Conservation (phyloP, 2,797 vertebrate genomes). For the Cyclura pinguis region DNA sequence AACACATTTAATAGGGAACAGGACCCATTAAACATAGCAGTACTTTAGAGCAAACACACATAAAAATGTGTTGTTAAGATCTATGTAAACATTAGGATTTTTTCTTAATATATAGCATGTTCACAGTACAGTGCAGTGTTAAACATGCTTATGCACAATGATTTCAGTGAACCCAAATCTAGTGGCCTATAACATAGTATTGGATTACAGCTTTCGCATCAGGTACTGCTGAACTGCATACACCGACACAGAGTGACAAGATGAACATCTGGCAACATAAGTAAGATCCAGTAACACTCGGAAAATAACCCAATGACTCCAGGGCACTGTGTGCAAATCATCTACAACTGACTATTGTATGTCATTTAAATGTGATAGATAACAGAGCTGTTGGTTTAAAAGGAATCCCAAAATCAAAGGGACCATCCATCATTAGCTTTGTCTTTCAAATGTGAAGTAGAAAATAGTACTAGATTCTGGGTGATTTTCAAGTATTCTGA, state of each 20-base stretch:
- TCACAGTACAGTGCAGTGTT: background rate
- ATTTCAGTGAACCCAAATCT: background rate
- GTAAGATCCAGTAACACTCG: constrained; percentile 31
- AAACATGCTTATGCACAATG: background rate
- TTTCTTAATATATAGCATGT: background rate
- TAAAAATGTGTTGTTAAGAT: background rate
- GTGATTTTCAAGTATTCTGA: constrained; percentile 73
- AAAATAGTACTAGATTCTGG: constrained; percentile 72
- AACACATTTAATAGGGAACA: background rate
- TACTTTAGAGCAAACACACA: constrained; percentile 5
- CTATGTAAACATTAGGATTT: background rate
- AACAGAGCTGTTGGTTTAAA: constrained; percentile 69
- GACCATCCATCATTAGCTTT: constrained; percentile 59
- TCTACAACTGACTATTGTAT: constrained; percentile 40
- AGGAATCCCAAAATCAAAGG: constrained; percentile 62
- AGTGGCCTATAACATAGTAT: background rate
- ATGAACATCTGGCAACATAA: constrained; percentile 22
- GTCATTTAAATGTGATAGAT: constrained; percentile 38
- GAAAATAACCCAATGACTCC: constrained; percentile 48
- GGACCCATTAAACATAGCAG: background rate
- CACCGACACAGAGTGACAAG: constrained; percentile 13
- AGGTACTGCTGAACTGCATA: constrained; percentile 40
- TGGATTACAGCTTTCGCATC: background rate
- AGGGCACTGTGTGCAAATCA: constrained; percentile 47
- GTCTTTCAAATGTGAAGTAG: constrained; percentile 75